Conservation (phyloP, 2,888 invertebrate species). For the Drosophila putrida region DNA sequence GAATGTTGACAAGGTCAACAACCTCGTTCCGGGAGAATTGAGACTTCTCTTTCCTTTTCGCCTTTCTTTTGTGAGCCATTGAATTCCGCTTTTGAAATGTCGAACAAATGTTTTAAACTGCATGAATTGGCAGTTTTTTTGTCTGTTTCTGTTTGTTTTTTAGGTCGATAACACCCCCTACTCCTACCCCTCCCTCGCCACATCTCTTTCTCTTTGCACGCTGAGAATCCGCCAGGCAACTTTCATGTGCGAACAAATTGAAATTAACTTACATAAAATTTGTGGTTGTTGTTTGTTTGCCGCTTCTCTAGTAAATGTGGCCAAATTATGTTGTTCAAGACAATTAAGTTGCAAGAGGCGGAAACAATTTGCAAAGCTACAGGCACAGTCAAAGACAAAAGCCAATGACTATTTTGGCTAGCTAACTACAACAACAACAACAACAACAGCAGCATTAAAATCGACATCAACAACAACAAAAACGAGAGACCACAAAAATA, state of each 20-base stretch:
- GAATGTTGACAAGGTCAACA: slow-evolving; percentile 67
- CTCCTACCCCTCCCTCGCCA: background rate
- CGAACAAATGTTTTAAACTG: slow-evolving; percentile 81
- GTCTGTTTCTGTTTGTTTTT: slow-evolving; percentile 38
- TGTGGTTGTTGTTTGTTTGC: slow-evolving; percentile 30
- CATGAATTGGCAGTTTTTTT: slow-evolving; percentile 71
- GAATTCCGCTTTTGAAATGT: slow-evolving; percentile 67
- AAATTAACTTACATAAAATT: slow-evolving; percentile 64
- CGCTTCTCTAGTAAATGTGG: slow-evolving; percentile 57
- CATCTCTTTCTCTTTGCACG: background rate
- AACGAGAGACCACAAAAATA: slow-evolving; percentile 28
- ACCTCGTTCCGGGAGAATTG: slow-evolving; percentile 60
- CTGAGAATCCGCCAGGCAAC: slow-evolving; percentile 50
- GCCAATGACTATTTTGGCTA: slow-evolving; percentile 69
- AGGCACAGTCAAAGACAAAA: slow-evolving; percentile 47
- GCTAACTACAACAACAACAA: slow-evolving; percentile 21
- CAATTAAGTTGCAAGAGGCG: slow-evolving; percentile 76
- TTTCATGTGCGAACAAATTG: slow-evolving; percentile 54
- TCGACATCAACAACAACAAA: slow-evolving; percentile 21
- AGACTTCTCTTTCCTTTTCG: slow-evolving; percentile 52
- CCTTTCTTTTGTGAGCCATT: slow-evolving; percentile 72
- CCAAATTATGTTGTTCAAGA: slow-evolving; percentile 76
- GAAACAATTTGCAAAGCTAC: slow-evolving; percentile 72
- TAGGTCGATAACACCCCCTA: slow-evolving; percentile 30
- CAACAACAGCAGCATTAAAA: slow-evolving; percentile 10